Conservation (phyloP, 2,113 vertebrate genomes). For the Pseudopipra pipra region DNA sequence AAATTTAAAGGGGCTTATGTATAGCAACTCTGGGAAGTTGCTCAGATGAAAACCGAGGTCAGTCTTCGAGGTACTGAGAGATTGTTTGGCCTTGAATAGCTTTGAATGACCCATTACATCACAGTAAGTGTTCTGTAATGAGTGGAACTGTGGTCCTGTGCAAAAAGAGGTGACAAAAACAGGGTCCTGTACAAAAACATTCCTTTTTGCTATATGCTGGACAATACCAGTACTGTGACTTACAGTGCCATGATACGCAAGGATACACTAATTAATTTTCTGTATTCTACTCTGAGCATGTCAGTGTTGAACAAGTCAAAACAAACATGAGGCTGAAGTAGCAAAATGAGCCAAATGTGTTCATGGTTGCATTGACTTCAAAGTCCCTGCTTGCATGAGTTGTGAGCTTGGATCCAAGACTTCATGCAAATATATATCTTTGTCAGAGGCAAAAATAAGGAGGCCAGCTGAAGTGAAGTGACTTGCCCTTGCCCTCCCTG, state of each 20-base stretch:
- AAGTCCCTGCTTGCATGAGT: neutral
- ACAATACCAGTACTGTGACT: neutral
- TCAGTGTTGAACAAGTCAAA: neutral
- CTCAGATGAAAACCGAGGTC: conserved; percentile 1
- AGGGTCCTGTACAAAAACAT: neutral
- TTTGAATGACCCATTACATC: neutral
- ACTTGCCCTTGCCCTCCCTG: neutral
- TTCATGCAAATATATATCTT: neutral
- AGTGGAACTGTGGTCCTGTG: neutral
- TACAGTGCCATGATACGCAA: neutral
- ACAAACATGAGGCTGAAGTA: neutral
- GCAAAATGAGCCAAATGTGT: neutral
- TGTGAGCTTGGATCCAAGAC: neutral
- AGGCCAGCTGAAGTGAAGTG: neutral
- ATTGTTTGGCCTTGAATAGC: neutral
- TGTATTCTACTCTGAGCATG: neutral
- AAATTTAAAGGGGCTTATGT: conserved; percentile 48
- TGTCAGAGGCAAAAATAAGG: neutral
- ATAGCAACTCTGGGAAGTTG: conserved; percentile 11
- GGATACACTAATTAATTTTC: neutral
- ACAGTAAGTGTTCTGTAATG: neutral
- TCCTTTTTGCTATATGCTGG: neutral
- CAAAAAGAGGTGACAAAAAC: neutral
- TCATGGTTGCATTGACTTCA: neutral
- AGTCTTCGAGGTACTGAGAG: conserved; percentile 14